These are phyloP conservation scores for Agrilus planipennis DNA, from an alignment of 1,140 invertebrate species.

Conservation along the genomic window DNA sequence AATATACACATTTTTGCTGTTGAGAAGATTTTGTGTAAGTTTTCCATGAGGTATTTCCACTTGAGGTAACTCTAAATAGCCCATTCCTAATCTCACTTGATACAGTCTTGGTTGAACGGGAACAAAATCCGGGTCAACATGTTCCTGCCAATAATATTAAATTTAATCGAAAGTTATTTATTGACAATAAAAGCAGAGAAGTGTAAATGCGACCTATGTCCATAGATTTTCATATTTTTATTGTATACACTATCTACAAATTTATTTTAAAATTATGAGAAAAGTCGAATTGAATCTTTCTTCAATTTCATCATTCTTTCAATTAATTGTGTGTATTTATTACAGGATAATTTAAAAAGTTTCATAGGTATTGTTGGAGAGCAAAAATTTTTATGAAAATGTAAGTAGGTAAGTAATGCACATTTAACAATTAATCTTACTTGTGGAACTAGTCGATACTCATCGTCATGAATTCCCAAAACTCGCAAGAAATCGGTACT, in stretches of 20 bases:
- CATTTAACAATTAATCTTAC: too few species aligned
- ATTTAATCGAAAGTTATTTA: slow-evolving; percentile 3
- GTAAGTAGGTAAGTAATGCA: too few species aligned
- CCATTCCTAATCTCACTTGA: slow-evolving; percentile 93
- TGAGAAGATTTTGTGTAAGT: slow-evolving; percentile 60
- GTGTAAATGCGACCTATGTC: slow-evolving; percentile 2
- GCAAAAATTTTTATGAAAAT: too few species aligned
- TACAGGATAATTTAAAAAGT: too few species aligned
- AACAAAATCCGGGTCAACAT: slow-evolving; percentile 66
- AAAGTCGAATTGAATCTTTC: too few species aligned
- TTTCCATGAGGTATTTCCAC: slow-evolving; percentile 72
- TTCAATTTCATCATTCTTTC: too few species aligned
- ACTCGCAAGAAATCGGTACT: slow-evolving; percentile 72
- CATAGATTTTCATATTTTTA: too few species aligned
- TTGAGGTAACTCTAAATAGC: slow-evolving; percentile 96
- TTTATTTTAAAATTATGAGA: too few species aligned
- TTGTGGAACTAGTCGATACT: too few species aligned
- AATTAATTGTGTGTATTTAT: too few species aligned
- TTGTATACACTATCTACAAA: too few species aligned
- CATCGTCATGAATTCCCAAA: slow-evolving; percentile 46
- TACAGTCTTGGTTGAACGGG: slow-evolving; percentile 76
- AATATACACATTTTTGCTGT: slow-evolving; percentile 94
- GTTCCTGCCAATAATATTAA: slow-evolving; percentile 45
- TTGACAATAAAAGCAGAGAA: background rate
- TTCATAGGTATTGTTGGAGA: too few species aligned